Conservation (phyloP, 2,797 vertebrate species). For the Trachops cirrhosus region DNA sequence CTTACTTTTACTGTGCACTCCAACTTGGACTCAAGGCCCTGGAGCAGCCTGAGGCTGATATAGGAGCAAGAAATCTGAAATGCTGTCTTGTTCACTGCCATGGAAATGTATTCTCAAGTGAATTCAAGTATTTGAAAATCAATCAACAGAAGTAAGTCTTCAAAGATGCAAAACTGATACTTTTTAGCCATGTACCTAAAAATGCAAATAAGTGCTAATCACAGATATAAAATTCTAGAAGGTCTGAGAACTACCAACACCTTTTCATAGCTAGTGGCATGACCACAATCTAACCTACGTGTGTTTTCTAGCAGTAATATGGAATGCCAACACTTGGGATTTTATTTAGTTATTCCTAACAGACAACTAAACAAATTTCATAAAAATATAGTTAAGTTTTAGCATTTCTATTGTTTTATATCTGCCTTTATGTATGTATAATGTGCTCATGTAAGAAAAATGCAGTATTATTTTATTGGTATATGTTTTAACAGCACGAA, state of each 20-base stretch:
- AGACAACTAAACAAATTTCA: neutral
- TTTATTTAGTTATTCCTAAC: slow-evolving; percentile 26
- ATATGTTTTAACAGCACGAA: neutral
- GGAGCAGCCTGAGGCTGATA: neutral
- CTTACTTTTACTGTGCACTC: neutral
- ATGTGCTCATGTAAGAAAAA: slow-evolving; percentile 12
- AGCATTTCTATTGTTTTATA: neutral
- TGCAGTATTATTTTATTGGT: neutral
- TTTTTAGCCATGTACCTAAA: neutral
- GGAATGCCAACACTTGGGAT: neutral
- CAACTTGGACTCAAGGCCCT: neutral
- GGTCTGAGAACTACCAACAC: neutral
- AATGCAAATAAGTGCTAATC: neutral
- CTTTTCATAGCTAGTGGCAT: neutral
- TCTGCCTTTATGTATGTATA: neutral
- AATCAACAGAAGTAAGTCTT: neutral
- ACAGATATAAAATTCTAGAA: neutral
- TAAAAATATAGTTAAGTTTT: neutral
- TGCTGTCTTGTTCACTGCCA: neutral
- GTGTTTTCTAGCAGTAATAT: slow-evolving; percentile 36
- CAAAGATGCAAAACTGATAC: neutral
- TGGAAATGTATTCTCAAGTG: neutral
- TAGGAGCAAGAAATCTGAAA: slow-evolving; percentile 37
- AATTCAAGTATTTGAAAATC: slow-evolving; percentile 24
- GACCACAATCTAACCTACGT: neutral